phyloP scores from a whole-genome alignment of 2,888 invertebrate genomes.

The Torymus texanus region DNA sequence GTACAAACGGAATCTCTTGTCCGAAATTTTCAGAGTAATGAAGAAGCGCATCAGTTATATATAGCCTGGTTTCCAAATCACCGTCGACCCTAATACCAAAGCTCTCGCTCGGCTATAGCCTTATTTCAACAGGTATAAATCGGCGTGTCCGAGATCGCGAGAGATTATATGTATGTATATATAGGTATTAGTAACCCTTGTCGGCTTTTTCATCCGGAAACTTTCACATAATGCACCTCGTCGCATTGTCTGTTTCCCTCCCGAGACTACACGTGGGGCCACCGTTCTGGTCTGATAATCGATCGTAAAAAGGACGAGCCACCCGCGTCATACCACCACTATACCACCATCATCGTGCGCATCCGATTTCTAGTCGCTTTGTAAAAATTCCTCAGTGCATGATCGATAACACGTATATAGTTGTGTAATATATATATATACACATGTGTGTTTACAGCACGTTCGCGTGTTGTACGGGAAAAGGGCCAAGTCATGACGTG shows the following conservation, averaged over 20 bases:
- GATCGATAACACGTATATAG: background rate
- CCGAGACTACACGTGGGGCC: slow-evolving; percentile 7
- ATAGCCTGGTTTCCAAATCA: no score
- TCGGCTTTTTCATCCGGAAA: slow-evolving; percentile 49
- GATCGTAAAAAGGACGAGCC: slow-evolving; percentile 51
- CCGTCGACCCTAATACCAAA: no score
- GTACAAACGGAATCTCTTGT: no score
- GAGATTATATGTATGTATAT: background rate
- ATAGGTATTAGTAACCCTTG: background rate
- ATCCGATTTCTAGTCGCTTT: slow-evolving; percentile 45
- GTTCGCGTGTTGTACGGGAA: no score
- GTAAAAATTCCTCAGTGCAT: slow-evolving; percentile 7
- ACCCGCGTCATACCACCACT: no score
- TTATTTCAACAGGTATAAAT: slow-evolving; percentile 30
- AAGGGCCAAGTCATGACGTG: no score
- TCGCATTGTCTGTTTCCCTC: slow-evolving; percentile 54
- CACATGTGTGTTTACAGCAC: no score
- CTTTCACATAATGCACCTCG: slow-evolving; percentile 53
- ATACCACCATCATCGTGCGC: background rate
- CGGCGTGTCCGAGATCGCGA: slow-evolving; percentile 4
- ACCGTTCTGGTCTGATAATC: slow-evolving; percentile 61
- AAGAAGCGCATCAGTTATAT: background rate
- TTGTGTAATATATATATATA: no score
- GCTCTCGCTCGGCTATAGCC: no score
- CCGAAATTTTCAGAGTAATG: slow-evolving; percentile 10